phyloP scores from a whole-genome alignment of 2,113 vertebrate species.

The Abramis brama region DNA sequence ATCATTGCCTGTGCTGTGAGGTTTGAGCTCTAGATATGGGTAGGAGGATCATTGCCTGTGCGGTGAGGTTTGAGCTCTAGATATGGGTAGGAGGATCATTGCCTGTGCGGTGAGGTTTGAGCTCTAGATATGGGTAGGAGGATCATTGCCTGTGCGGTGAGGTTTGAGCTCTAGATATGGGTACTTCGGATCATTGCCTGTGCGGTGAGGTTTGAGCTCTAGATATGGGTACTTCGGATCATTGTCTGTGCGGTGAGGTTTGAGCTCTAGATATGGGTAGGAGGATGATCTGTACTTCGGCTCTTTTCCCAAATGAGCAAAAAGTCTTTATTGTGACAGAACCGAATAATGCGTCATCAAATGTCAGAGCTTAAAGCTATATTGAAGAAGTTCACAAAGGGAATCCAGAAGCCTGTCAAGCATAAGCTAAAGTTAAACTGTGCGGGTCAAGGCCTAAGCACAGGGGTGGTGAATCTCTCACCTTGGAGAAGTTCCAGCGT shows the following conservation, averaged over 20 bases:
- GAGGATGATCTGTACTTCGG: slow-evolving; percentile 89
- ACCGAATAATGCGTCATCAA: not conserved
- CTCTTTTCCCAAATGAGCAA: slow-evolving; percentile 82
- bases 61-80: slow-evolving; percentile 91
- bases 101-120: slow-evolving; percentile 89
- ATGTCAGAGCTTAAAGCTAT: not conserved
- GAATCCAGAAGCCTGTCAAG: not conserved
- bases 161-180: slow-evolving; percentile 92
- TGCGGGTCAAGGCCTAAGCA: not conserved
- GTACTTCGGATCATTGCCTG: slow-evolving; percentile 83
- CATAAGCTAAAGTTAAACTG: not conserved
- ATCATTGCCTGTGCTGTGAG: slow-evolving; percentile 85
- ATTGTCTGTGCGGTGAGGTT: slow-evolving; percentile 88
- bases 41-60: slow-evolving; percentile 84
- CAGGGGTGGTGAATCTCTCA: slow-evolving; percentile 58
- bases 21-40: slow-evolving; percentile 92
- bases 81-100: slow-evolving; percentile 85
- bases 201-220: slow-evolving; percentile 90
- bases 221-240: too few relatives aligned
- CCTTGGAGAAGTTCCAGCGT: slow-evolving; percentile 98
- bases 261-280: slow-evolving; percentile 90
- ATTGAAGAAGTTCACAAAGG: not conserved
- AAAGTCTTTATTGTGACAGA: not conserved
- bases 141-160: slow-evolving; percentile 84
- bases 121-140: slow-evolving; percentile 90